phyloP scores from a whole-genome alignment of 2,113 vertebrate species.

The Thomomys bottae region DNA sequence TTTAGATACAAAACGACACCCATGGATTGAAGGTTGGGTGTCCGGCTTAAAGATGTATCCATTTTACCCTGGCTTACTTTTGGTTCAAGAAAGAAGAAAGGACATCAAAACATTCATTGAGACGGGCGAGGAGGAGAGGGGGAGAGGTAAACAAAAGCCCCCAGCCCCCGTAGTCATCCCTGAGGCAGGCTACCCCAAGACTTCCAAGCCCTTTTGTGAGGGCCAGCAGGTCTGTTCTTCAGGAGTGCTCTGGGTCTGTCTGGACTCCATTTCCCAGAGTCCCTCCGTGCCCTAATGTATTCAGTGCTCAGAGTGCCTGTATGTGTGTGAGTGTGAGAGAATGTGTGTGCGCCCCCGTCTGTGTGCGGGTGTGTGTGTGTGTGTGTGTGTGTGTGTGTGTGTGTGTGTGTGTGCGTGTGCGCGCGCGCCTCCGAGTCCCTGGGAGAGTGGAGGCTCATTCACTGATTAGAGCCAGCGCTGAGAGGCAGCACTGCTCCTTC shows the following conservation, averaged over 20 bases:
- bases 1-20: too few relatives aligned
- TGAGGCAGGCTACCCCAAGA: not conserved
- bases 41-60: conserved; percentile 48
- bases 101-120: not conserved
- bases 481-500: conserved; percentile 92
- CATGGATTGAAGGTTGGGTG: not conserved
- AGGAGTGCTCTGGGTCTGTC: conserved; percentile 69
- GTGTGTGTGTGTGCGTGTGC: conserved; percentile 33
- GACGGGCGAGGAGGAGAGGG: not conserved
- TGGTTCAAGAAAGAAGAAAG: conserved; percentile 19
- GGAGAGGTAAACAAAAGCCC: conserved; percentile 39
- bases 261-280: conserved; percentile 92
- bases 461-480: conserved; percentile 91
- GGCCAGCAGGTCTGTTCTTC: conserved; percentile 63
- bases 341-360: conserved; percentile 76
- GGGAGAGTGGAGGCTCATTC: conserved; percentile 91
- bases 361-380: conserved; percentile 81
- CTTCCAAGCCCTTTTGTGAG: conserved; percentile 28
- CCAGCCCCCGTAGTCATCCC: not conserved
- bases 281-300: conserved; percentile 91
- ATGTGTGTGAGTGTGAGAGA: conserved; percentile 81
- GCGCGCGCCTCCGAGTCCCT: conserved; percentile 82
- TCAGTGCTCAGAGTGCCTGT: conserved; percentile 86
- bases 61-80: conserved; percentile 46
- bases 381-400: conserved; percentile 53